These are phyloP conservation scores for Iselma pallidipennis DNA, from an alignment of 2,888 invertebrate species.

Conservation along the genomic window DNA sequence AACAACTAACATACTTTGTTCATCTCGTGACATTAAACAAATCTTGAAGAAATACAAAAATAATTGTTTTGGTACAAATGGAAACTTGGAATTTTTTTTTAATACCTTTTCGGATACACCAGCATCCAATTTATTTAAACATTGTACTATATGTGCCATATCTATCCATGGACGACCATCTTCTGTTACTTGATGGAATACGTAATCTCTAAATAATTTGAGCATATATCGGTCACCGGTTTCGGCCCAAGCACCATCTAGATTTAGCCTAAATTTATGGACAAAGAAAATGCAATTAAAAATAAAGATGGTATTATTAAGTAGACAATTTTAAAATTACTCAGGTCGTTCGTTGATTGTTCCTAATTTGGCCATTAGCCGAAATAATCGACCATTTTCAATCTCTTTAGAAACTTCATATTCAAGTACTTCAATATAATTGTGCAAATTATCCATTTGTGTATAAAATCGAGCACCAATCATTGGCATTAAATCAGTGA, in stretches of 20 bases:
- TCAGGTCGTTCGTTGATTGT: conserved; percentile 96
- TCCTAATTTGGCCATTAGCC: conserved; percentile 88
- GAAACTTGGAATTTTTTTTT: neutral
- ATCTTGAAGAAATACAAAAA: conserved; percentile 63
- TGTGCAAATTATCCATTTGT: conserved; percentile 88
- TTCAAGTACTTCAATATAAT: conserved; percentile 86
- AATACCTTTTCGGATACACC: conserved; percentile 78
- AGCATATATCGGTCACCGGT: conserved; percentile 98
- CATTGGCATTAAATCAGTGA: conserved; percentile 99
- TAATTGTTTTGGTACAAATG: neutral
- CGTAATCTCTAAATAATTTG: conserved; percentile 95
- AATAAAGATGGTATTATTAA: conserved; percentile 9
- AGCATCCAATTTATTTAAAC: conserved; percentile 89
- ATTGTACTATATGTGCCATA: conserved; percentile 91
- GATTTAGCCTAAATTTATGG: conserved; percentile 68
- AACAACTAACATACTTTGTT: conserved; percentile 94
- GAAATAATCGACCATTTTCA: conserved; percentile 91
- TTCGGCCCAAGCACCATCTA: conserved; percentile 96
- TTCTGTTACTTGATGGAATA: conserved; percentile 93
- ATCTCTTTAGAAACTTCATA: conserved; percentile 90
- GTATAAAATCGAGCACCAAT: conserved; percentile 97
- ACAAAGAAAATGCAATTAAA: conserved; percentile 25
- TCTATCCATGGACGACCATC: conserved; percentile 96
- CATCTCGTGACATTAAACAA: conserved; percentile 94
- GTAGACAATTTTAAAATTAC: conserved; percentile 55